phyloP scores from a whole-genome alignment of 2,797 vertebrate species.

The Sebastes steindachneri region DNA sequence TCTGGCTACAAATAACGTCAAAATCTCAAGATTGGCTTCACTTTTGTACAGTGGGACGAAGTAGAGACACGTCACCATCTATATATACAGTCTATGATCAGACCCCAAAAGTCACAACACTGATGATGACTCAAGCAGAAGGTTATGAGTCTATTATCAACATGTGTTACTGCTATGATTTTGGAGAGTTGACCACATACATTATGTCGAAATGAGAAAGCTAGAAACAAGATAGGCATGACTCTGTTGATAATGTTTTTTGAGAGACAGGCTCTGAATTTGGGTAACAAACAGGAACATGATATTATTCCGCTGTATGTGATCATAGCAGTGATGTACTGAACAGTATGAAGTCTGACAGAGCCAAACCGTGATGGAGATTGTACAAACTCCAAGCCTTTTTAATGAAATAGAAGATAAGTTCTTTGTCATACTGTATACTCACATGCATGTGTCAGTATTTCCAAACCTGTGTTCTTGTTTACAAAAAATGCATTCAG shows the following conservation, averaged over 20 bases:
- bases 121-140: not conserved
- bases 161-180: conserved; percentile 1
- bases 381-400: conserved; percentile 3
- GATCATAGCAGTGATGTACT: conserved; percentile 20
- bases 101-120: not conserved
- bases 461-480: conserved; percentile 5
- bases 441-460: not conserved
- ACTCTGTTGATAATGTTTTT: conserved; percentile 7
- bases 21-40: too few species aligned
- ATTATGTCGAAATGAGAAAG: conserved; percentile 10
- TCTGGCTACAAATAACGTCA: too few species aligned
- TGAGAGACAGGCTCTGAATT: conserved; percentile 1
- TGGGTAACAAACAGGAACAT: conserved; percentile 6
- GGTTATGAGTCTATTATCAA: not conserved
- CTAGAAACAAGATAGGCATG: conserved; percentile 10
- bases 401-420: conserved; percentile 17
- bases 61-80: too few species aligned
- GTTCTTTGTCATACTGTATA: not conserved
- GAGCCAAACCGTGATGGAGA: conserved; percentile 18
- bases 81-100: not conserved
- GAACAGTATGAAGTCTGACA: conserved; percentile 13
- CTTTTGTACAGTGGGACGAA: too few species aligned
- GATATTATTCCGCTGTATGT: conserved; percentile 9
- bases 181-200: not conserved
- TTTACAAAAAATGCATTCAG: conserved; percentile 21